Base-by-base conservation (phyloP, 2,113 vertebrate species). In the Petroica traversi region DNA sequence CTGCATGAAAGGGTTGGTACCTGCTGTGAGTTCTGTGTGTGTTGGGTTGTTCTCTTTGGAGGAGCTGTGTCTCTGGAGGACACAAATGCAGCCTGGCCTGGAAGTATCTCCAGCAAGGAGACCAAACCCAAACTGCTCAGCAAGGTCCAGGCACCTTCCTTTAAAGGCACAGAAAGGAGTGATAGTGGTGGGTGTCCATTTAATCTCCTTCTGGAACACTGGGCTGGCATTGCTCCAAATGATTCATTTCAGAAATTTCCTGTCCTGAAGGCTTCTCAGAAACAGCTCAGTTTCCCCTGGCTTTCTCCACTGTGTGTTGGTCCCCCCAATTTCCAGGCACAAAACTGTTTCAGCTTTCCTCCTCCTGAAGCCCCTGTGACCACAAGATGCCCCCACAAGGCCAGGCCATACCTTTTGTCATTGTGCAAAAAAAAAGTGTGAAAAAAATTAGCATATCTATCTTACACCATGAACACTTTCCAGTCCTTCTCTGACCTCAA, bases 1-100 rank as follows among this genome's bases (percentile, higher is more conserved):
- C 19, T 36, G 24, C 0, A 0, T 45, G 33, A 7, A 48, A 77
- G 51, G 33, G 2, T 41, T 0, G 0, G 9, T 58, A 14, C 51
- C 36, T 29, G 43, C 6, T 4, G 2, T 3, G 29, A 9, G 0
- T 10, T 67, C 17, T 19, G 46, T 38, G 23, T 40, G 16, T 0
- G 0, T 46, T 23, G 40, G 28, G 36, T 55, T 38, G 20, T n/a
- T 49, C 11, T 16, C 41, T 46, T 59, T 46, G 40, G 61, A 87
- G 64, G 54, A 81, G 18, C 45, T 9, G 3, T 59, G 33, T 19
- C n/a, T 69, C 15, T 54, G 48, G 34, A 52, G 72, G 40, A 43
- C n/a, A 40, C n/a, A 64, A 61, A 13, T 8, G 3, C 23, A 19
- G 0, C 63, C 20, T 55, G 49, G 73, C 34, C 26, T 73, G 63